Conservation (phyloP, 2,113 vertebrate species). For the Rynchops niger region DNA sequence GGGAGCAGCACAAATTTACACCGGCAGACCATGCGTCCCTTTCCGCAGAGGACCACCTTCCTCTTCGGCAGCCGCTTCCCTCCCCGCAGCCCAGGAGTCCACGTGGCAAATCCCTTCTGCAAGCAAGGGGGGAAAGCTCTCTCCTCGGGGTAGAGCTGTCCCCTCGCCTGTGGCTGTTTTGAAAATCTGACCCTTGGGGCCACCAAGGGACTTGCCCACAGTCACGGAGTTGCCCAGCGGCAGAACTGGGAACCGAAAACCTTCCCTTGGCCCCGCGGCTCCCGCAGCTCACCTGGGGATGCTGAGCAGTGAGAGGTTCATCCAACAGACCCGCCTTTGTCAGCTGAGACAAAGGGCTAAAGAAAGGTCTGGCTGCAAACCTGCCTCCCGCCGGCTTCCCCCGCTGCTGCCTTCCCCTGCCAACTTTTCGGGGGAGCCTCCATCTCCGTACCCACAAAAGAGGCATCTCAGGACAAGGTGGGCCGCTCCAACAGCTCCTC, state of each 20-base stretch:
- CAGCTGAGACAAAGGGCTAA: conserved; percentile 54
- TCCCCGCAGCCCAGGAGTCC: neutral
- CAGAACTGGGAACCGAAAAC: neutral
- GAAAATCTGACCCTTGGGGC: neutral
- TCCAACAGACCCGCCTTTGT: conserved; percentile 57
- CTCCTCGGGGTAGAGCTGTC: neutral
- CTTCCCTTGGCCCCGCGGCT: neutral
- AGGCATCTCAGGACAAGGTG: neutral
- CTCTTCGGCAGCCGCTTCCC: neutral
- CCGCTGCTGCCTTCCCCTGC: neutral
- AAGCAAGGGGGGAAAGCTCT: neutral
- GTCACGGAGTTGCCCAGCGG: neutral
- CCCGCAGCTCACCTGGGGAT: conserved; percentile 17
- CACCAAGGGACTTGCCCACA: rapidly evolving
- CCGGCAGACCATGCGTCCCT: neutral
- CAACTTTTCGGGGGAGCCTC: neutral
- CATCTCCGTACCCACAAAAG: neutral
- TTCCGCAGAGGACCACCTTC: neutral
- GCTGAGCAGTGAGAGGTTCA: neutral
- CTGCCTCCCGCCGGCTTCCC: neutral
- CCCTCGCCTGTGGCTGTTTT: neutral
- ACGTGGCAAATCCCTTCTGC: neutral
- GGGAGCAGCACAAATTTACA: neutral
- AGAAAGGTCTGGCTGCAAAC: conserved; percentile 36
- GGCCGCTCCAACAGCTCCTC: neutral